A percentile compares a stretch with the other conserved stretches of the same genome.
These are phyloP conservation scores for Eueides isabella DNA, from an alignment of 1,140 invertebrate species.

Conservation along the genomic window DNA sequence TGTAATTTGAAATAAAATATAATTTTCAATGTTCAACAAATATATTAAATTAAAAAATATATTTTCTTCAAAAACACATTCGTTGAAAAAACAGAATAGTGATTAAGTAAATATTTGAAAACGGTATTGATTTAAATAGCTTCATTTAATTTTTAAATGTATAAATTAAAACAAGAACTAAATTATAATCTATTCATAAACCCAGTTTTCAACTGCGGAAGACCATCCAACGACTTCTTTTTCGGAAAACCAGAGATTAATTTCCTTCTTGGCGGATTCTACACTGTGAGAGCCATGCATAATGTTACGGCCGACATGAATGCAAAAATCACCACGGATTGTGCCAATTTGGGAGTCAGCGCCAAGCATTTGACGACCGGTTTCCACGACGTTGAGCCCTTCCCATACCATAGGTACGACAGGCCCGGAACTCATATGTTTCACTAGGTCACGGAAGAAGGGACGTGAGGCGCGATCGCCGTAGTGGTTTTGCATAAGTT, in stretches of 20 bases:
- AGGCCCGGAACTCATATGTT: constrained; percentile 98
- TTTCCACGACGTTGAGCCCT: constrained; percentile 97
- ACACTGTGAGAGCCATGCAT: constrained; percentile 98
- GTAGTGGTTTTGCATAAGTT: constrained; percentile 94
- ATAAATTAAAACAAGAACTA: constrained; percentile 34
- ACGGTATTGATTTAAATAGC: constrained; percentile 3
- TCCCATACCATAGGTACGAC: constrained; percentile 99
- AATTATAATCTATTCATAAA: constrained; percentile 88
- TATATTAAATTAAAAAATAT: no score
- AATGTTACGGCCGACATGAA: constrained; percentile 98
- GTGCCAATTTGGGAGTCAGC: constrained; percentile 94
- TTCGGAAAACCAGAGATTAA: constrained; percentile 96
- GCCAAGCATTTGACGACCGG: constrained; percentile 96
- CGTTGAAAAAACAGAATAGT: background rate
- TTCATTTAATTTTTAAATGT: background rate
- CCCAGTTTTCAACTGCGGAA: constrained; percentile 90
- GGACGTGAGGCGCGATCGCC: constrained; percentile 92
- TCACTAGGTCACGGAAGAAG: constrained; percentile 96
- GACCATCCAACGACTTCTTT: constrained; percentile 94
- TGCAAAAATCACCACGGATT: constrained; percentile 97
- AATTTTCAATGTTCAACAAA: no score
- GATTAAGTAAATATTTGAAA: background rate
- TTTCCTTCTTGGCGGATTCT: constrained; percentile 98
- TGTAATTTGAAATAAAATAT: no score
- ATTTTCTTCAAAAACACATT: constrained; percentile 65